Conservation (phyloP, 2,797 vertebrate genomes). For the Notolepis coatsorum region DNA sequence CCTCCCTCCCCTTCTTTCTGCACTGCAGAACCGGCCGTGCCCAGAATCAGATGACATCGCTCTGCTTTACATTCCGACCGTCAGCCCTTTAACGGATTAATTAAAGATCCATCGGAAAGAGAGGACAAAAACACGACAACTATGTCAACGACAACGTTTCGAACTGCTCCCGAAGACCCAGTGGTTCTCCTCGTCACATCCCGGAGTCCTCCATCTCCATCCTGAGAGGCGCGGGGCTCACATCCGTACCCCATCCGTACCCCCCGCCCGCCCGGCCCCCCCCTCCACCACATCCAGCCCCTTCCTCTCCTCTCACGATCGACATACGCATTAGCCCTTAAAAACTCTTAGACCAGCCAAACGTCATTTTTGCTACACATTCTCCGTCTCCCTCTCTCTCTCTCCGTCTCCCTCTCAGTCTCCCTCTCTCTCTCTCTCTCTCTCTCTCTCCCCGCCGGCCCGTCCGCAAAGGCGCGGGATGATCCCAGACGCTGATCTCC, state of each 20-base stretch:
- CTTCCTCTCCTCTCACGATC: constrained; percentile 44
- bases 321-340: constrained; percentile 73
- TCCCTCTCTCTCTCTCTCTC: not conserved
- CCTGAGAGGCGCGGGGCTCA: constrained; percentile 35
- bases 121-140: constrained; percentile 40
- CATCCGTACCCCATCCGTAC: constrained; percentile 61
- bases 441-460: constrained; percentile 29
- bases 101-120: constrained; percentile 14
- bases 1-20: constrained; percentile 43
- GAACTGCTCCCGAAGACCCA: constrained; percentile 88
- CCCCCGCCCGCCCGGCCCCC: constrained; percentile 36
- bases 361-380: constrained; percentile 57
- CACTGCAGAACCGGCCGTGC: constrained; percentile 70
- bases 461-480: too few relatives aligned
- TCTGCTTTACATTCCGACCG: constrained; percentile 66
- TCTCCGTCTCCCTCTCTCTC: constrained; percentile 1
- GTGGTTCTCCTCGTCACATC: constrained; percentile 64
- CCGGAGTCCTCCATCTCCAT: constrained; percentile 40
- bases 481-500: too few relatives aligned
- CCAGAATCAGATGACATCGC: constrained; percentile 57
- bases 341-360: too few relatives aligned
- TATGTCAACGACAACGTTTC: constrained; percentile 55
- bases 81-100: constrained; percentile 27
- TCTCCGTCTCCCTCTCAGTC: not conserved
- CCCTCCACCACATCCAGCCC: constrained; percentile 31